Base-by-base conservation (phyloP, 2,888 invertebrate species). In the Drosophila neoperkinsi region DNA sequence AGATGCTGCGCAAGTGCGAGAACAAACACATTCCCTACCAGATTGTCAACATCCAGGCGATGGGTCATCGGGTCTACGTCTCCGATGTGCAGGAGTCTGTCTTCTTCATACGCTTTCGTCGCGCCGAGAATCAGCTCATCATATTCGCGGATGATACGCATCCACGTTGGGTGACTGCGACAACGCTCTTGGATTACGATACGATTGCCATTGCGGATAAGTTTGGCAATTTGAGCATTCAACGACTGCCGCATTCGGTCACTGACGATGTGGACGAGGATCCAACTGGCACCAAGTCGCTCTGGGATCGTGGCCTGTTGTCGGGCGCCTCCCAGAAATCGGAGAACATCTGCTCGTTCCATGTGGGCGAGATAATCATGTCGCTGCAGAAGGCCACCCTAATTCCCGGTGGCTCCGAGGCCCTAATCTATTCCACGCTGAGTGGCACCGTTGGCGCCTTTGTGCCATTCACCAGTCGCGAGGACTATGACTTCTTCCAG, bases 201-300 rank as follows among this genome's bases (percentile, higher is more conserved):
- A 99, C 99, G 0, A 96, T 99, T 21, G 99, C 99, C 0, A 96
- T 97, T 71, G 97, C 98, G 10, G 99, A 99, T 93, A 99, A 99
- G 94, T 99, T 99, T 94, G 99, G 99, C 38, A 99, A 99, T 92
- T 95, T 99, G 80, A 96, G 97, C 67, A 96, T 99, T 66, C 96
- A 99, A 90, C 95, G 99, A 52, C 93, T 99, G 64, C 98, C 99
- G 0, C 96, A 96, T 62, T 97, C 98, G 68, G 97, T 98, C 2
- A 97, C 97, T 33, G 99, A 99, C 93, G 99, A 99, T 92, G 98
- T 99, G 0, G 99, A 99, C 92, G 99, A 99, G 94, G 99, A 99
- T 94, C 99, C 99, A 0, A 99, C 99, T 0, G 99, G 99, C 52
- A 99, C 98, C 91, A 99, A 99, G 93, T 98, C 99, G 0, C 94